phyloP scores from a whole-genome alignment of 2,888 invertebrate species.

The Caenorhabditis angaria region DNA sequence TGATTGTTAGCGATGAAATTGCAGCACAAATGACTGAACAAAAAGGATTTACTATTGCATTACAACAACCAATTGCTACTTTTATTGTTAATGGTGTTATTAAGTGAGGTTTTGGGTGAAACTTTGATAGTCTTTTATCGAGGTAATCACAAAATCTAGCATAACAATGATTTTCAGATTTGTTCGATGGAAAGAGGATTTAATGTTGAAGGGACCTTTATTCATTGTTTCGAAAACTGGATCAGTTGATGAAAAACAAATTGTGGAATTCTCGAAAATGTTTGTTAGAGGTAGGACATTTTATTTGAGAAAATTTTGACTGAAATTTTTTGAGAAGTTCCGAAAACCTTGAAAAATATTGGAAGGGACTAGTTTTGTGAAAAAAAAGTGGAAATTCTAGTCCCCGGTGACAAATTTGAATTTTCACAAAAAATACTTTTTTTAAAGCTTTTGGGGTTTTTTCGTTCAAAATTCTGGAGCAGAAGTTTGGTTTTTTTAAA shows the following conservation, averaged over 20 bases:
- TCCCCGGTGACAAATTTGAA: too few species aligned
- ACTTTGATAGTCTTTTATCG: background rate
- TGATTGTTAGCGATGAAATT: slow-evolving; percentile 45
- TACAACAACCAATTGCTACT: slow-evolving; percentile 51
- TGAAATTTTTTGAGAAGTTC: too few species aligned
- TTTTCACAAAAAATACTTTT: too few species aligned
- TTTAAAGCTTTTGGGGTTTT: too few species aligned
- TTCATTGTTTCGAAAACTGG: slow-evolving; percentile 47
- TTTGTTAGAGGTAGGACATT: slow-evolving; percentile 32
- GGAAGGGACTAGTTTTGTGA: too few species aligned
- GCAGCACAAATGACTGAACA: slow-evolving; percentile 48
- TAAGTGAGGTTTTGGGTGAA: slow-evolving; percentile 15
- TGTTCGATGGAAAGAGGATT: slow-evolving; percentile 46
- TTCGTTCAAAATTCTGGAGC: too few species aligned
- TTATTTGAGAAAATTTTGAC: too few species aligned
- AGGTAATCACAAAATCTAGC: background rate
- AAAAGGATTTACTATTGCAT: slow-evolving; percentile 43
- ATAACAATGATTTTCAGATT: slow-evolving; percentile 11
- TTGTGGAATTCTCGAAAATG: slow-evolving; percentile 30
- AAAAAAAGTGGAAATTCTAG: too few species aligned
- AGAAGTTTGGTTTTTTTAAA: background rate
- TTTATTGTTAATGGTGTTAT: slow-evolving; percentile 47
- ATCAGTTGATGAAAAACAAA: slow-evolving; percentile 21
- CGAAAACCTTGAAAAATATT: too few species aligned
- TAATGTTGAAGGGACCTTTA: slow-evolving; percentile 56